Evolutionary conservation across 1,140 invertebrate species (phyloP).

Genomic region (Sycobia sp.): DNA sequence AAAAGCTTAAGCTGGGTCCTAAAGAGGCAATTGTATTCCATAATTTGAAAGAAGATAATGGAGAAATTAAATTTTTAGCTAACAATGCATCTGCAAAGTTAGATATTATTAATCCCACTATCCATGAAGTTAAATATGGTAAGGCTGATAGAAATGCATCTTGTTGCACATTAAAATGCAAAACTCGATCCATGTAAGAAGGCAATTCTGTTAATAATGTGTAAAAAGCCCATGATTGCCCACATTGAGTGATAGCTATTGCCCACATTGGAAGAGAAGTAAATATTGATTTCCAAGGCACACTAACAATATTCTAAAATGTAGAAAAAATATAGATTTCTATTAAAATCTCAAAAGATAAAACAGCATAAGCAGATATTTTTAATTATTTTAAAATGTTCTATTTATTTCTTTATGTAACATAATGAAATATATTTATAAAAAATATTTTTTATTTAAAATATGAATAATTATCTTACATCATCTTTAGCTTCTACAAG

Average conservation of each 20-base stretch:
- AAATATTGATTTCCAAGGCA: conserved; percentile 80
- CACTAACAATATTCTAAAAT: too few relatives aligned
- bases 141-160: conserved; percentile 55
- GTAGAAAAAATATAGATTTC: too few relatives aligned
- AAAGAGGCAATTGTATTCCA: conserved; percentile 78
- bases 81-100: conserved; percentile 74
- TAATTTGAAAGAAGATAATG: conserved; percentile 73
- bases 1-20: conserved; percentile 73
- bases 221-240: conserved; percentile 93
- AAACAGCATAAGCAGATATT: too few relatives aligned
- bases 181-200: conserved; percentile 90
- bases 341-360: too few relatives aligned
- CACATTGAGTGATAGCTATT: conserved; percentile 84
- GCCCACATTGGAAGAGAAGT: conserved; percentile 88
- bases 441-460: background rate
- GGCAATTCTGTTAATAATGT: conserved; percentile 92
- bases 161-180: conserved; percentile 83
- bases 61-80: conserved; percentile 66
- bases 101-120: conserved; percentile 72
- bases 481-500: conserved; percentile 54
- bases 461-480: conserved; percentile 35
- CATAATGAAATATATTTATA: conserved; percentile 11
- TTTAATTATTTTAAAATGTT: too few relatives aligned
- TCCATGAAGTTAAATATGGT: conserved; percentile 65
- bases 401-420: too few relatives aligned